Evolutionary conservation across 2,113 vertebrate species (phyloP).

Genomic region (Oophaga pumilio): DNA sequence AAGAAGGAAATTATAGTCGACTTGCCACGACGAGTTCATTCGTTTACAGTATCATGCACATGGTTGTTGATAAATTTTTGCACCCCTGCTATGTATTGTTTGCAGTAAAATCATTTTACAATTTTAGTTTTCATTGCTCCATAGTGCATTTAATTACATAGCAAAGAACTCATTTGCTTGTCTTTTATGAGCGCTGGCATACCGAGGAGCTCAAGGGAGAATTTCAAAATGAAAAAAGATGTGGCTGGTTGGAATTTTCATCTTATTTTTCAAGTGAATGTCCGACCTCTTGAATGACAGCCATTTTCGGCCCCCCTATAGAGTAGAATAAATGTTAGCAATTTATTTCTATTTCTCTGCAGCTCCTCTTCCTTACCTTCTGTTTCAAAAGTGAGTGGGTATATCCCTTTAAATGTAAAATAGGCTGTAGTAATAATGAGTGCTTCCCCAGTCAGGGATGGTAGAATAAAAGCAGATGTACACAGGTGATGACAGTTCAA

Average conservation of each 20-base stretch:
- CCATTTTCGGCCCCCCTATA: no score
- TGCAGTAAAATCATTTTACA: constrained; percentile 11
- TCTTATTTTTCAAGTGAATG: neutral
- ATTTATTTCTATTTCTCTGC: no score
- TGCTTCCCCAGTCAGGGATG: no score
- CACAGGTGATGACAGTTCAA: no score
- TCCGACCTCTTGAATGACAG: neutral
- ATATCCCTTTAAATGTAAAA: no score
- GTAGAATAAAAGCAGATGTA: no score
- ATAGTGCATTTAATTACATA: neutral
- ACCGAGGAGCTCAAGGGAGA: neutral
- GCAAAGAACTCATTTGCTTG: neutral
- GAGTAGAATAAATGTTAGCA: no score
- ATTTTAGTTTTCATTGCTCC: neutral
- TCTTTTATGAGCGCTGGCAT: neutral
- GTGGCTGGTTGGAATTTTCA: neutral
- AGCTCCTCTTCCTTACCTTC: no score
- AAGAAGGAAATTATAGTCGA: neutral
- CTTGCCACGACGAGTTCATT: neutral
- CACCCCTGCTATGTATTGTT: neutral
- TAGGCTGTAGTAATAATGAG: no score
- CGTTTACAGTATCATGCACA: neutral
- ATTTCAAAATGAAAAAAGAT: neutral
- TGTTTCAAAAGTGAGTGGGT: no score
- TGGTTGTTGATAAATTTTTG: neutral